A percentile compares a stretch with the other conserved stretches of the same genome.
These are phyloP conservation scores for Sebastes taczanowskii DNA, from an alignment of 2,797 vertebrate genomes.

Conservation along the genomic window DNA sequence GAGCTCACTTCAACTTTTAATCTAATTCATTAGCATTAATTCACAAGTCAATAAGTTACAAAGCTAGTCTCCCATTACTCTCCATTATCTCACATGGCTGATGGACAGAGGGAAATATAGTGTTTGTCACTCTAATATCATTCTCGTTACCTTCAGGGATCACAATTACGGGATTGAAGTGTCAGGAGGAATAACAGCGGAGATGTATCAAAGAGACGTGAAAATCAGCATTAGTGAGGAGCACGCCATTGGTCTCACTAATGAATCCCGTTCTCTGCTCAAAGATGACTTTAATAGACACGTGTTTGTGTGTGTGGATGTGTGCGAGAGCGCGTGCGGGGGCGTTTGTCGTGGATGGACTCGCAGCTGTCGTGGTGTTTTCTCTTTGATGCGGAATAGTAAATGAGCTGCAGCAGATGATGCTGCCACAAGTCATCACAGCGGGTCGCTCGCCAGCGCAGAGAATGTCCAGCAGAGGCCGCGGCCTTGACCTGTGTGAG, in stretches of 20 bases:
- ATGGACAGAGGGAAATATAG: constrained; percentile 63
- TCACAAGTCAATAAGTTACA: constrained; percentile 74
- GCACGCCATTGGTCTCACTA: constrained; percentile 50
- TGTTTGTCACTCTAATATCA: constrained; percentile 73
- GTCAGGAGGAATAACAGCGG: constrained; percentile 62
- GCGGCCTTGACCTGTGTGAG: constrained; percentile 50
- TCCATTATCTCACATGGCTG: constrained; percentile 71
- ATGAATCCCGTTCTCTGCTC: constrained; percentile 58
- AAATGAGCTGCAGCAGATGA: constrained; percentile 75
- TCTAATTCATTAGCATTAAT: constrained; percentile 71
- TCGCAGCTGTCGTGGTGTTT: constrained; percentile 56
- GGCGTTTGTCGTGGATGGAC: constrained; percentile 64
- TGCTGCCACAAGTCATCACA: constrained; percentile 65
- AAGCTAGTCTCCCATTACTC: constrained; percentile 70
- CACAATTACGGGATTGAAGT: constrained; percentile 60
- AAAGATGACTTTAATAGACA: constrained; percentile 56
- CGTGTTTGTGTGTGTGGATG: background rate
- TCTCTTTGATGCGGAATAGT: constrained; percentile 73
- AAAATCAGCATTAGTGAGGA: constrained; percentile 46
- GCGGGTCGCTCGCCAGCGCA: constrained; percentile 35
- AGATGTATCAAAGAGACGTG: constrained; percentile 69
- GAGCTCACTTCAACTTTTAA: constrained; percentile 73
- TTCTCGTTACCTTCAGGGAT: constrained; percentile 62
- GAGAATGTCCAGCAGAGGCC: constrained; percentile 36
- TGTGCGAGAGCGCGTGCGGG: constrained; percentile 46